phyloP scores from a whole-genome alignment of 2,797 vertebrate species.

The Ispidina picta region DNA sequence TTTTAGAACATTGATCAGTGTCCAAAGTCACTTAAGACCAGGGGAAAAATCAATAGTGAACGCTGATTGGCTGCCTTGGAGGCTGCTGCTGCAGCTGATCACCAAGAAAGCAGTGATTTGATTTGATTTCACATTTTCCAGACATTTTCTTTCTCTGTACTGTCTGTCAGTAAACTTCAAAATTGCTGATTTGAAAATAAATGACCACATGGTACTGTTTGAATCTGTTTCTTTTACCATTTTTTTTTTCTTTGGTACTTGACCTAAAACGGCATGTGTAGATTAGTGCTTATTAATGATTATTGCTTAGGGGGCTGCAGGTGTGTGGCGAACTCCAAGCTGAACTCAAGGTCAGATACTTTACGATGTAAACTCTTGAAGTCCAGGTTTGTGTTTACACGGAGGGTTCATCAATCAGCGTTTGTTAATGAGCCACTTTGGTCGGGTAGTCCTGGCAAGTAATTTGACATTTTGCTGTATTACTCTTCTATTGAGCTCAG shows the following conservation, averaged over 20 bases:
- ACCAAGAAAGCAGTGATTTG: conserved; percentile 56
- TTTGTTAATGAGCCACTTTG: conserved; percentile 54
- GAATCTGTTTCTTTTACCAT: conserved; percentile 37
- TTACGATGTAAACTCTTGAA: conserved; percentile 50
- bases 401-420: conserved; percentile 40
- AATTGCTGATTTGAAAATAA: conserved; percentile 69
- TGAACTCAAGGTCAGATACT: conserved; percentile 63
- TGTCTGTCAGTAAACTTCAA: conserved; percentile 61
- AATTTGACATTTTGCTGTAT: conserved; percentile 57
- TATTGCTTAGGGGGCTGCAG: conserved; percentile 55
- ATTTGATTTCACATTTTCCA: conserved; percentile 61
- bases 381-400: conserved; percentile 57
- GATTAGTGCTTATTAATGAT: conserved; percentile 1
- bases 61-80: conserved; percentile 33
- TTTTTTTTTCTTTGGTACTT: conserved; percentile 24
- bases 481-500: conserved; percentile 24
- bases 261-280: conserved; percentile 29
- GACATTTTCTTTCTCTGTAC: conserved; percentile 36
- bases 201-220: conserved; percentile 42
- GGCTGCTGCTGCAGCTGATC: conserved; percentile 62
- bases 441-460: conserved; percentile 42
- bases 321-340: conserved; percentile 51
- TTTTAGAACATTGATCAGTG: conserved; percentile 73
- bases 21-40: conserved; percentile 73
- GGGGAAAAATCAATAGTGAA: conserved; percentile 69